Evolutionary conservation across 2,113 vertebrate genomes (phyloP).

Genomic region (Fukomys damarensis): DNA sequence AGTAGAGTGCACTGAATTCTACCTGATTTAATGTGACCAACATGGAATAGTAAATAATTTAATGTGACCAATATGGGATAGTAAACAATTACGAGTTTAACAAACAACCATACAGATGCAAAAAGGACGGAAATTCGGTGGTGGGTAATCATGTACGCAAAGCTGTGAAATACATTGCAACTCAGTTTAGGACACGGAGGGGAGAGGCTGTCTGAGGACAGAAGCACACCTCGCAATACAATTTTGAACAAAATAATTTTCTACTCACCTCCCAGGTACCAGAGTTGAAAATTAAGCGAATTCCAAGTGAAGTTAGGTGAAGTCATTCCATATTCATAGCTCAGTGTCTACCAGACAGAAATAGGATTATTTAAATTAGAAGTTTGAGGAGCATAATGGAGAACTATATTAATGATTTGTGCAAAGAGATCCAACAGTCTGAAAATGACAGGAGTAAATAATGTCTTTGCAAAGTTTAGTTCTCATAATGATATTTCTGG

Average conservation of each 20-base stretch:
- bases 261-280: neutral
- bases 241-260: slow-evolving; percentile 62
- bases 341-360: slow-evolving; percentile 67
- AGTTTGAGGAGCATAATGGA: slow-evolving; percentile 59
- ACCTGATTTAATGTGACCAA: neutral
- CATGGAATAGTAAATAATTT: neutral
- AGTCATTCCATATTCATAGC: slow-evolving; percentile 73
- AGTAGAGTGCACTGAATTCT: neutral
- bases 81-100: neutral
- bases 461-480: slow-evolving; percentile 2
- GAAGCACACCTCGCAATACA: neutral
- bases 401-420: slow-evolving; percentile 73
- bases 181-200: neutral
- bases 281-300: slow-evolving; percentile 73
- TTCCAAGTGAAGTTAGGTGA: slow-evolving; percentile 69
- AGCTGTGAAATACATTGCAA: neutral
- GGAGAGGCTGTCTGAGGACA: neutral
- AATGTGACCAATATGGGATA: neutral
- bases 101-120: neutral
- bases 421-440: slow-evolving; percentile 19
- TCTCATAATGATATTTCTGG: slow-evolving; percentile 18
- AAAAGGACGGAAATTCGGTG: neutral
- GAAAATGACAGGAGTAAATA: slow-evolving; percentile 71
- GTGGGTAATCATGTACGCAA: neutral
- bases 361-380: slow-evolving; percentile 73